phyloP scores from a whole-genome alignment of 2,888 invertebrate genomes.

The Drosophila buzzatii region DNA sequence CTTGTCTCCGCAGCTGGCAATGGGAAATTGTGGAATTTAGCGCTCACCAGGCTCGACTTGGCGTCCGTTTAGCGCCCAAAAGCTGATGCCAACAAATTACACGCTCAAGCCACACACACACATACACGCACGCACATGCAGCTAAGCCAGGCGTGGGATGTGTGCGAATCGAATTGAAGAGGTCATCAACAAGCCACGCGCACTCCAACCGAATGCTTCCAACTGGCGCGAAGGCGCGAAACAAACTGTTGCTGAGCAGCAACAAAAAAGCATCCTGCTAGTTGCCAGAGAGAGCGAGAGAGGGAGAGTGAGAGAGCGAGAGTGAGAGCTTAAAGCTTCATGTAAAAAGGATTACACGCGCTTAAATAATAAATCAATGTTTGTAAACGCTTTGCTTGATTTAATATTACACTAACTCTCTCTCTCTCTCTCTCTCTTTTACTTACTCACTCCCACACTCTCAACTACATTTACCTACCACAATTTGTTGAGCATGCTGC shows the following conservation, averaged over 20 bases:
- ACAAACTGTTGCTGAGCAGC: conserved; percentile 78
- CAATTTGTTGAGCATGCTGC: conserved; percentile 57
- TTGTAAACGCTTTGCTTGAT: conserved; percentile 15
- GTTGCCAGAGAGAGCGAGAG: conserved; percentile 28
- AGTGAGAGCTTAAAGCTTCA: conserved; percentile 64
- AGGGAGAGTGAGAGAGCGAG: conserved; percentile 15
- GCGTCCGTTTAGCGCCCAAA: conserved; percentile 15
- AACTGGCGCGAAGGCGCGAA: conserved; percentile 63
- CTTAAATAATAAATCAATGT: conserved; percentile 69
- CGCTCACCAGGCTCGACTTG: conserved; percentile 65
- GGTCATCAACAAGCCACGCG: conserved; percentile 19
- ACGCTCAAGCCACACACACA: conserved; percentile 3
- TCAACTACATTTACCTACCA: conserved; percentile 49
- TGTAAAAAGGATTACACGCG: conserved; percentile 64
- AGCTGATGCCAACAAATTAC: conserved; percentile 16
- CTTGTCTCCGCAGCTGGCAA: conserved; percentile 22
- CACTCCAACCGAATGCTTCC: conserved; percentile 53
- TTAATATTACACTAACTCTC: neutral
- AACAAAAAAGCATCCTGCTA: conserved; percentile 20
- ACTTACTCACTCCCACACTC: neutral
- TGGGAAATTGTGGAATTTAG: neutral
- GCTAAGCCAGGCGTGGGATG: neutral
- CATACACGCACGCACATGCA: neutral
- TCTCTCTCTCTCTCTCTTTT: neutral
- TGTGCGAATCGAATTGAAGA: conserved; percentile 3